phyloP scores from a whole-genome alignment of 2,797 vertebrate genomes.

The Sparus aurata region DNA sequence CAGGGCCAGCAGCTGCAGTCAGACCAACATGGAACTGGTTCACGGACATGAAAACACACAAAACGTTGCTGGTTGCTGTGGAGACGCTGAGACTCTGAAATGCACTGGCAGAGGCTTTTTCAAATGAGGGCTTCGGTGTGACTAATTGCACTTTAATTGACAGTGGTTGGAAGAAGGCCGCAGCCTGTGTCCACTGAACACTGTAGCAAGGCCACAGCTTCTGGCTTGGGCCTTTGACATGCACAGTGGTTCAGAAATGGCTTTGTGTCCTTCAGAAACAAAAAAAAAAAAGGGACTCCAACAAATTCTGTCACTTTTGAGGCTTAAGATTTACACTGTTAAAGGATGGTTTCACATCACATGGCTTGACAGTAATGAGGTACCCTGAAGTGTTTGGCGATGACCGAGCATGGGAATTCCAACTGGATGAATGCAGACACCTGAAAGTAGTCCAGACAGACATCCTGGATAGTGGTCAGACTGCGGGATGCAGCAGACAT shows the following conservation, averaged over 20 bases:
- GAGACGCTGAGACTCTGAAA: conserved; percentile 77
- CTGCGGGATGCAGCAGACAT: conserved; percentile 53
- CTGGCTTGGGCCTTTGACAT: conserved; percentile 24
- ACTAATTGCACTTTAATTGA: conserved; percentile 87
- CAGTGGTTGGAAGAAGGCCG: conserved; percentile 45
- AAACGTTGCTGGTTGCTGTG: conserved; percentile 78
- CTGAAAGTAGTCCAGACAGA: conserved; percentile 69
- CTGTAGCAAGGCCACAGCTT: conserved; percentile 35
- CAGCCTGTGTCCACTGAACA: conserved; percentile 39
- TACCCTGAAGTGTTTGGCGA: background rate
- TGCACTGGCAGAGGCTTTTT: conserved; percentile 65
- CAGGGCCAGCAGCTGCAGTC: conserved; percentile 69
- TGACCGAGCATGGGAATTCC: conserved; percentile 28
- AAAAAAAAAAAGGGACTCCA: conserved; percentile 8
- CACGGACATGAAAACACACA: conserved; percentile 49
- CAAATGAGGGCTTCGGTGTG: conserved; percentile 73
- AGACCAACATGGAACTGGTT: conserved; percentile 35
- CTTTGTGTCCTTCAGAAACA: conserved; percentile 26
- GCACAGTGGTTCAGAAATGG: conserved; percentile 34
- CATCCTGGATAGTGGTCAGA: conserved; percentile 54
- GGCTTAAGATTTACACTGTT: background rate
- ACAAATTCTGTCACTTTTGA: background rate
- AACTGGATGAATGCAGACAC: conserved; percentile 51
- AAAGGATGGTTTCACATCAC: conserved; percentile 4
- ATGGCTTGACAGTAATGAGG: conserved; percentile 15